phyloP scores from a whole-genome alignment of 2,113 vertebrate genomes.

The Osmerus eperlanus region DNA sequence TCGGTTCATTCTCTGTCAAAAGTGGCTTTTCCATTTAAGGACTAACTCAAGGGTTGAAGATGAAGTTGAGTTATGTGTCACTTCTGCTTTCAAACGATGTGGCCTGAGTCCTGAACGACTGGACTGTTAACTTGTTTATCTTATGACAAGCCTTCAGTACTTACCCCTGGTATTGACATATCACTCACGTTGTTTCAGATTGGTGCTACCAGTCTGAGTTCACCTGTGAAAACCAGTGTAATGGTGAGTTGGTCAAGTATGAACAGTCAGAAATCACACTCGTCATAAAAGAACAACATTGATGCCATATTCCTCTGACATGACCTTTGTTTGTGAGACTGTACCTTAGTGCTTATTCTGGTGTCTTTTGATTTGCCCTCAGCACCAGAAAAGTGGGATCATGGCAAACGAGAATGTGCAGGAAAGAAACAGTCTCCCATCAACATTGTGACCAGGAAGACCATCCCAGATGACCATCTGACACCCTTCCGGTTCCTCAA shows the following conservation, averaged over 20 bases:
- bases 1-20: too few relatives aligned
- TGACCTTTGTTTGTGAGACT: neutral
- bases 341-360: neutral
- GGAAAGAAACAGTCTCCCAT: slow-evolving; percentile 68
- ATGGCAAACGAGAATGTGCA: slow-evolving; percentile 40
- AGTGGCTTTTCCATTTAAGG: too few relatives aligned
- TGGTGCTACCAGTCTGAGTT: slow-evolving; percentile 76
- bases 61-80: too few relatives aligned
- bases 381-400: slow-evolving; percentile 67
- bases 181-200: slow-evolving; percentile 48
- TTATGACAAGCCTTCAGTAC: too few relatives aligned
- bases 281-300: neutral
- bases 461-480: slow-evolving; percentile 54
- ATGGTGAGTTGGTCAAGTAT: slow-evolving; percentile 50
- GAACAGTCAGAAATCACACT: neutral
- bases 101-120: too few relatives aligned
- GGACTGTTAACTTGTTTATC: too few relatives aligned
- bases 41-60: too few relatives aligned
- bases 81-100: too few relatives aligned
- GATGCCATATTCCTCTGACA: too few relatives aligned
- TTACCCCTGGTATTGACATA: neutral
- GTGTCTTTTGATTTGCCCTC: neutral
- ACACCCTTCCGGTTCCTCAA: slow-evolving; percentile 58
- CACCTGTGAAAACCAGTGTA: slow-evolving; percentile 59
- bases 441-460: slow-evolving; percentile 72